These are phyloP conservation scores for Hipposideros larvatus DNA, from an alignment of 2,797 vertebrate species.

Conservation along the genomic window DNA sequence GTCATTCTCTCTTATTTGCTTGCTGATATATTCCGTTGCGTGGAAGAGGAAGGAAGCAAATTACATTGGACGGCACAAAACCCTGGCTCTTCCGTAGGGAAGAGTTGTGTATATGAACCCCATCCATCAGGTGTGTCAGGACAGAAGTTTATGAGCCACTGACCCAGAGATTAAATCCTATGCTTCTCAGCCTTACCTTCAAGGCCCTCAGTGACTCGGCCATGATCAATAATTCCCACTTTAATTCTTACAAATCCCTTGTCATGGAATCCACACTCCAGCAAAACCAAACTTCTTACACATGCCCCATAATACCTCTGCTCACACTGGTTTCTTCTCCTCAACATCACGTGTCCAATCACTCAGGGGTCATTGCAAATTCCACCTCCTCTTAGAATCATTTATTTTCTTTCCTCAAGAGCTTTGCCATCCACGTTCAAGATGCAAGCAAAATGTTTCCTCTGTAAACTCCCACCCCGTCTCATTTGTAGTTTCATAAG, in stretches of 20 bases:
- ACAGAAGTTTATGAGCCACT: neutral
- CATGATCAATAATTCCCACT: neutral
- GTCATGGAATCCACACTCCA: too few relatives aligned
- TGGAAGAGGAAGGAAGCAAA: neutral
- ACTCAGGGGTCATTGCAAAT: neutral
- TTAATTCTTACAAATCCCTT: neutral
- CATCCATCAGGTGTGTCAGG: slow-evolving; percentile 52
- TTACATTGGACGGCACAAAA: neutral
- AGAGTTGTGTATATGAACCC: neutral
- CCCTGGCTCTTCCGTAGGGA: neutral
- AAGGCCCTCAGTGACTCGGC: neutral
- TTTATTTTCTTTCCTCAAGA: neutral
- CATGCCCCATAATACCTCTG: accelerated
- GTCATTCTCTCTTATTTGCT: neutral
- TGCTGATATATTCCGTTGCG: neutral
- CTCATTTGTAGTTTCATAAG: neutral
- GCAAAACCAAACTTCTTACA: neutral
- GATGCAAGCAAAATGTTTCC: neutral
- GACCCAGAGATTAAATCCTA: neutral
- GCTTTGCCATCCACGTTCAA: neutral
- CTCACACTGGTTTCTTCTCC: neutral
- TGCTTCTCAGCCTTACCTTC: neutral
- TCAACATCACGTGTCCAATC: accelerated
- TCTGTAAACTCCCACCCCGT: neutral
- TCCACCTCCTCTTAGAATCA: neutral